Percentiles rank a stretch among this genome's conserved stretches.
phyloP scores from a whole-genome alignment of 2,113 vertebrate genomes.

The Brachionichthys hirsutus region DNA sequence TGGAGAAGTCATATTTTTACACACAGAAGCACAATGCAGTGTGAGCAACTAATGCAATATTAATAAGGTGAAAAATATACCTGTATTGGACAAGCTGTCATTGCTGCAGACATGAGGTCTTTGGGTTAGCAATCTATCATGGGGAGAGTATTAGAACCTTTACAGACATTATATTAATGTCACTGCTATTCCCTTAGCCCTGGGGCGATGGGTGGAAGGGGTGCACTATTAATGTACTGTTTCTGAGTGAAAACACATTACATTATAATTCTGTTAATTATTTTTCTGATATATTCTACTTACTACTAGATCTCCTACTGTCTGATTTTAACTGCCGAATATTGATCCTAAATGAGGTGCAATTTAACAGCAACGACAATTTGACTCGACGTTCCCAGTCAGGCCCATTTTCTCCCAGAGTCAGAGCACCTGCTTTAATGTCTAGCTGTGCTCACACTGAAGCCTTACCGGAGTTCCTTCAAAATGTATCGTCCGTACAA shows the following conservation, averaged over 20 bases:
- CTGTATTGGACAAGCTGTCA: slow-evolving; percentile 52
- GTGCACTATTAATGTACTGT: slow-evolving; percentile 43
- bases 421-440: slow-evolving; percentile 45
- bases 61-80: slow-evolving; percentile 67
- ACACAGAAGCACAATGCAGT: slow-evolving; percentile 19
- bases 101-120: slow-evolving; percentile 57
- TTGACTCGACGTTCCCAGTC: slow-evolving; percentile 18
- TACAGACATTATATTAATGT: slow-evolving; percentile 41
- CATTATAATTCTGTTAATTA: slow-evolving; percentile 16
- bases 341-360: slow-evolving; percentile 28
- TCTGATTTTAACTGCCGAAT: slow-evolving; percentile 6
- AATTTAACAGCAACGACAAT: background rate
- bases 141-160: slow-evolving; percentile 38
- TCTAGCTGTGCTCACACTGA: slow-evolving; percentile 38
- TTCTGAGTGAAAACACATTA: slow-evolving; percentile 32
- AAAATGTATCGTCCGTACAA: slow-evolving; percentile 38
- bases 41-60: slow-evolving; percentile 50
- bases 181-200: slow-evolving; percentile 32
- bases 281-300: slow-evolving; percentile 6
- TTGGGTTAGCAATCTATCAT: slow-evolving; percentile 47
- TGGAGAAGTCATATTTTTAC: slow-evolving; percentile 19
- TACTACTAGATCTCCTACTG: slow-evolving; percentile 6
- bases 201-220: slow-evolving; percentile 23
- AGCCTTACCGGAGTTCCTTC: slow-evolving; percentile 45
- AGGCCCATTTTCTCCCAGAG: slow-evolving; percentile 25